Evolutionary conservation across 2,113 vertebrate genomes (phyloP).

Genomic region (Mungos mungo): DNA sequence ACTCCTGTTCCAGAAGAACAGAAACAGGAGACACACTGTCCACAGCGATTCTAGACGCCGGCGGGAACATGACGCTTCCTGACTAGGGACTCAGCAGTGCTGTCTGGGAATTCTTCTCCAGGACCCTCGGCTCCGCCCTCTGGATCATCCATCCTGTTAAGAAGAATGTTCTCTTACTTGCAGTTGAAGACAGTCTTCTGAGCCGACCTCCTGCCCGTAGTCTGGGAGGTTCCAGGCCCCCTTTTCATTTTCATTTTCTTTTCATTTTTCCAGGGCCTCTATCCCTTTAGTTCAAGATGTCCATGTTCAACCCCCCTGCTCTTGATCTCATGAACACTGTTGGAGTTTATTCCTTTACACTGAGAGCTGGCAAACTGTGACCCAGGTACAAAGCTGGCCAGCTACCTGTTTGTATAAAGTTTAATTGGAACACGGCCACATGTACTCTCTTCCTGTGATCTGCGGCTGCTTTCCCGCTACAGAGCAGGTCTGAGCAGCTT

Average conservation of each 20-base stretch:
- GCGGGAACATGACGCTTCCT: neutral
- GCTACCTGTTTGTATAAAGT: neutral
- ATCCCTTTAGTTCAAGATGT: neutral
- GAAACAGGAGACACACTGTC: no score
- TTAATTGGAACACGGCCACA: neutral
- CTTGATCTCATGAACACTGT: neutral
- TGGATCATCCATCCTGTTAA: neutral
- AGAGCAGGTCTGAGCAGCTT: neutral
- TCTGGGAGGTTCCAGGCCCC: neutral
- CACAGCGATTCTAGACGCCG: neutral
- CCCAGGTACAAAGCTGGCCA: neutral
- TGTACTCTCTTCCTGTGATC: neutral
- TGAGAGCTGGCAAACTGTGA: neutral
- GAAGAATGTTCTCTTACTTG: neutral
- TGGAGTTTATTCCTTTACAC: neutral
- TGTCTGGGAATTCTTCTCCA: neutral
- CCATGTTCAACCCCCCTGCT: neutral
- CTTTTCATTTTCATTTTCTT: neutral
- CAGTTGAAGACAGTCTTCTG: neutral
- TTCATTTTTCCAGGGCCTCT: neutral
- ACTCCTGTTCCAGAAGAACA: neutral
- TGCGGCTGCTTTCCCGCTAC: neutral
- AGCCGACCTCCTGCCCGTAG: neutral
- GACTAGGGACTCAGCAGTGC: no score
- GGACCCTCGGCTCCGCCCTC: neutral